Base-by-base conservation (phyloP, 2,113 vertebrate genomes). In the Ptilonorhynchus violaceus region DNA sequence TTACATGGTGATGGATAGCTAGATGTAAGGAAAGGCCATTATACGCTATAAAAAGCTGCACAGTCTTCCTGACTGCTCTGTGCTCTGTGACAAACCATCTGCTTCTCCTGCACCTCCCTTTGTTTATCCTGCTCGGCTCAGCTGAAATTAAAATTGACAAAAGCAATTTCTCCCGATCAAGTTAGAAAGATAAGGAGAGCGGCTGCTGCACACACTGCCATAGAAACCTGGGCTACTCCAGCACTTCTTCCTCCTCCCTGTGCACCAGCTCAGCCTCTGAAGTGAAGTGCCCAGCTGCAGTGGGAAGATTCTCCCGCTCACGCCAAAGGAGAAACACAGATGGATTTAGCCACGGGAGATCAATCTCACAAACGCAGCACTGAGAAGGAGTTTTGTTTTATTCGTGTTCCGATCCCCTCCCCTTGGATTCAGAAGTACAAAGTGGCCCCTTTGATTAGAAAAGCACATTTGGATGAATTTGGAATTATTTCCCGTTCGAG, bases 81-180 rank as follows among this genome's bases (percentile, higher is more conserved):
- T 78, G 97, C 93, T 97, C 89, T 96, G 87, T 92, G 91, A 96
- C 92, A 91, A 97, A 91, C 83, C 94, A 95, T 96, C 94, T 97
- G 95, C 96, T 96, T 77, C 62, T 94, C 81, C 74, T 85, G 81
- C 94, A 77, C 86, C 84, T 96, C 89, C 68, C 69, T 87, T 93
- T 96, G 93, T 96, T 96, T 87, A 91, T 95, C 80, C 92, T 97
- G 78, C 72, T 81, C 91, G 25, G 84, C 80, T 97, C 92, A 92
- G 83, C 79, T 87, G 80, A 97, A 97, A 98, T 96, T 88, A 97
- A 97, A 98, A 97, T 92, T 80, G 78, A 97, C 95, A 96, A 97
- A 97, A 93, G 53, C 76, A 95, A 91, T 96, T 94, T 96, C 83
- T 95, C 78, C 88, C 13, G 90, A 96, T 94, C 84, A 92, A 84